phyloP scores from a whole-genome alignment of 2,113 vertebrate genomes.

The Dipodomys merriami region DNA sequence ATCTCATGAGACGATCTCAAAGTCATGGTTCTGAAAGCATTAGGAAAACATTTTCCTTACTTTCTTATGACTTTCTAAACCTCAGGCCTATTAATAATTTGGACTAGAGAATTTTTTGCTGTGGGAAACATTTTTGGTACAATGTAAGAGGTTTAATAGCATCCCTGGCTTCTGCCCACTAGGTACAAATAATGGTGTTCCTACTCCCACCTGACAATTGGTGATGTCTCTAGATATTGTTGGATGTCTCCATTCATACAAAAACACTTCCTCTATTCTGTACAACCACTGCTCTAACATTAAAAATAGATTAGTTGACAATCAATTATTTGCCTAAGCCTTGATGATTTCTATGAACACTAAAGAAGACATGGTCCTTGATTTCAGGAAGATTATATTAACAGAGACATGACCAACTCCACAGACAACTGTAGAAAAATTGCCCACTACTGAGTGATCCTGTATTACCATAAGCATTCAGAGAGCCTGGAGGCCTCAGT shows the following conservation, averaged over 20 bases:
- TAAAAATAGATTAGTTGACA: background rate
- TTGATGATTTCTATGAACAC: conserved; percentile 1
- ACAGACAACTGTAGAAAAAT: background rate
- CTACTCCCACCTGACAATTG: background rate
- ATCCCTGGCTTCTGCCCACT: background rate
- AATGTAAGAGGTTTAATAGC: background rate
- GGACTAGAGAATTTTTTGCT: background rate
- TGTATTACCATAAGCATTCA: background rate
- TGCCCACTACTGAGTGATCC: background rate
- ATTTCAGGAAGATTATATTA: background rate
- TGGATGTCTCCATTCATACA: background rate
- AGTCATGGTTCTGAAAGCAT: background rate
- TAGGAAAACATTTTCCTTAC: background rate
- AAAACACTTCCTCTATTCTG: background rate
- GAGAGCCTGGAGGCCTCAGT: too few relatives aligned
- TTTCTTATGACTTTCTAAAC: background rate
- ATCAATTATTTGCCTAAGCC: background rate
- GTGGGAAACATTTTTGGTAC: background rate
- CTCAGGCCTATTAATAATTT: background rate
- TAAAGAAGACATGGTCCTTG: background rate
- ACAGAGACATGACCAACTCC: background rate
- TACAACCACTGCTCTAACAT: background rate
- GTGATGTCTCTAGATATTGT: background rate
- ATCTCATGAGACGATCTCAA: background rate
- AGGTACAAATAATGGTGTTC: background rate